phyloP scores from a whole-genome alignment of 2,797 vertebrate genomes.

The Mus spretus region DNA sequence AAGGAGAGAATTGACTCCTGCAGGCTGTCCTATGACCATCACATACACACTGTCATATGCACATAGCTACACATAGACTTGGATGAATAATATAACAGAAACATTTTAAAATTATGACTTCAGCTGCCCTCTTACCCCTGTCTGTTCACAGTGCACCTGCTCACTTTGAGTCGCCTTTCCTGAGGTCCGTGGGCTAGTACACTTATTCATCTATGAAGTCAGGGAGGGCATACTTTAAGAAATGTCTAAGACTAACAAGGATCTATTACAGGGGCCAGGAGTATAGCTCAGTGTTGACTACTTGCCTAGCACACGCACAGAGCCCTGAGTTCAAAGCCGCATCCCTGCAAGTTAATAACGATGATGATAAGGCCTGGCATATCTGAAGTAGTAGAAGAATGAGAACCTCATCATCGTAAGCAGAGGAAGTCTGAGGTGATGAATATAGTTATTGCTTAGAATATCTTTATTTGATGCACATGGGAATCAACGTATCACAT shows the following conservation, averaged over 20 bases:
- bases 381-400: not conserved
- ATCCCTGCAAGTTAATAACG: not conserved
- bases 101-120: not conserved
- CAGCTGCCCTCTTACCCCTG: not conserved
- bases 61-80: not conserved
- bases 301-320: not conserved
- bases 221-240: not conserved
- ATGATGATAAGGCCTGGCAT: not conserved
- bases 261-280: not conserved
- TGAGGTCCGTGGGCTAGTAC: not conserved
- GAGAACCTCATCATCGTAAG: not conserved
- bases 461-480: not conserved
- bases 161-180: not conserved
- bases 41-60: not conserved
- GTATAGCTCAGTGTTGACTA: not conserved
- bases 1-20: not conserved
- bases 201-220: not conserved
- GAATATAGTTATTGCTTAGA: not conserved
- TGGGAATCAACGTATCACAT: not conserved
- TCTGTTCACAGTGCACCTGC: not conserved
- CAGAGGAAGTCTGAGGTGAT: not conserved
- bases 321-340: not conserved
- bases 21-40: not conserved
- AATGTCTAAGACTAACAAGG: not conserved
- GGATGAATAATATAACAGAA: not conserved